These are phyloP conservation scores for Rhopalosiphum maidis DNA, from an alignment of 1,140 invertebrate genomes.

Conservation along the genomic window DNA sequence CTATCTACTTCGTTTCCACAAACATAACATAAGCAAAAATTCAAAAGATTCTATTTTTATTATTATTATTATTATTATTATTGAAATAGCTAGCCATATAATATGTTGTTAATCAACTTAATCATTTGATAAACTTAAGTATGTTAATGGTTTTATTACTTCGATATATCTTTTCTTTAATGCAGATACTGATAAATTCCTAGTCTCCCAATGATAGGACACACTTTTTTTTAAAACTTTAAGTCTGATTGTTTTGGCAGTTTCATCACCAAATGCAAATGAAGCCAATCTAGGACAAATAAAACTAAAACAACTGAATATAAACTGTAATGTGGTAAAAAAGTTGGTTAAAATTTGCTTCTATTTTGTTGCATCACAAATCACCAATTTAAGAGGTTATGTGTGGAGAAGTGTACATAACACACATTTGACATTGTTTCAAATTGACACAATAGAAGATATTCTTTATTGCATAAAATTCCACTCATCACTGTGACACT, in stretches of 20 bases:
- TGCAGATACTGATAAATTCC: background rate
- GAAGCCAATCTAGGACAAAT: background rate
- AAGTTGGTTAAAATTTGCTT: background rate
- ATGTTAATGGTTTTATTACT: too few species aligned
- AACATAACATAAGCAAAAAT: too few species aligned
- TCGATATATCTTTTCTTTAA: too few species aligned
- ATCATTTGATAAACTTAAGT: too few species aligned
- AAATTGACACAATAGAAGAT: background rate
- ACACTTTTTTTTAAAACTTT: constrained; percentile 9
- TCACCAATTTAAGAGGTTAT: background rate
- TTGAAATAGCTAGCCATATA: too few species aligned
- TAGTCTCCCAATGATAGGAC: background rate
- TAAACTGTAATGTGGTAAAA: background rate
- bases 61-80: too few species aligned
- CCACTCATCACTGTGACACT: background rate
- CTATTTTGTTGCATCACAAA: constrained; percentile 4
- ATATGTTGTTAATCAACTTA: too few species aligned
- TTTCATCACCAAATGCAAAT: background rate
- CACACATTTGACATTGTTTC: background rate
- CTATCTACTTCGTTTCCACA: too few species aligned
- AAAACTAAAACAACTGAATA: background rate
- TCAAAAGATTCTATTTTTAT: too few species aligned
- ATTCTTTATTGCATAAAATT: background rate
- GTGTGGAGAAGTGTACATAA: background rate
- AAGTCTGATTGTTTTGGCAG: background rate